Evolutionary conservation across 2,113 vertebrate species (phyloP), one percentile per base, ranked within the genome.

Genomic region (Tyto alba): DNA sequence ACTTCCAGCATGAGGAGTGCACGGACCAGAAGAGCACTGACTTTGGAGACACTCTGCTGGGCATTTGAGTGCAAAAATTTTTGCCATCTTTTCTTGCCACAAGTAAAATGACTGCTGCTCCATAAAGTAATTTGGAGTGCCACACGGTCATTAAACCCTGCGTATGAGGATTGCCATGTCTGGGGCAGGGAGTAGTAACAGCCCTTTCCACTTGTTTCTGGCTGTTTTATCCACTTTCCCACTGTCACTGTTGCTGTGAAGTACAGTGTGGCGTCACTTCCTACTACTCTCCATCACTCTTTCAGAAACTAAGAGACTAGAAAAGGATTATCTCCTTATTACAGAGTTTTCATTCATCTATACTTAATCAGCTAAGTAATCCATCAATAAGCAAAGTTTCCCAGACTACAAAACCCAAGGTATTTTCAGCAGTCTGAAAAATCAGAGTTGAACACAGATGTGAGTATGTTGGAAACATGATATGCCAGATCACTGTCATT

Each of bases 1-100:
- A 85, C 81, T 96, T 96, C 89, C 91, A 95, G 89, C 95, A 86
- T 85, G 92, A 86, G 75, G 90, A 91, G 88, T 25, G 67, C 88
- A 75, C 6, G 69, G 55, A 66, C 60, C 82, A 75, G 92, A 92
- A 69, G 78, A 94, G 55, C 25, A 4, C 48, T 82, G 84, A 40
- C 60, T 95, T 77, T 47, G 53, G 64, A 96, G 79, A 95, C 67
- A 43, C 69, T 88, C 87, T 93, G 75, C 91, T 89, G 93, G 76
- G 63, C 68, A 72, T 69, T 89, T 59, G 36, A 55, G 32, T 25
- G 68, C n/a, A 81, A 88, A 85, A 92, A 52, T 16, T 12, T 47
- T 77, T 90, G 63, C 84, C 23, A 43, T 34, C 62, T 88, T 84
- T 88, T 63, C 40, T 52, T 87, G 45, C 34, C 41, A 45, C 1